These are phyloP conservation scores for Tachina grossa DNA, from an alignment of 2,888 invertebrate genomes.

Conservation along the genomic window DNA sequence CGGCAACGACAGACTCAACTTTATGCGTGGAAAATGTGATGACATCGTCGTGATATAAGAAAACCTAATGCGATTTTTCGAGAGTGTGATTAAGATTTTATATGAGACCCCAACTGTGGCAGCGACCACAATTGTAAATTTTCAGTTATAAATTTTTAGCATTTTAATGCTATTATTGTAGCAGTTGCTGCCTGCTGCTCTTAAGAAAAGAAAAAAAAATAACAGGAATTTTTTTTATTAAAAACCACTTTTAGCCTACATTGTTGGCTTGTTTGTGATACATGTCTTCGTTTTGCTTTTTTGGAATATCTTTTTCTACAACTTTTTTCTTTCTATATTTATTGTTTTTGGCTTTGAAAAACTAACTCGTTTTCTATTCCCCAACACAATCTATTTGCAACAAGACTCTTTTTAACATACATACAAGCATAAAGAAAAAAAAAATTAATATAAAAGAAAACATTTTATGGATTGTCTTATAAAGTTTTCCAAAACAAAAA, in stretches of 20 bases:
- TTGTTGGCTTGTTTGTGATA: slow-evolving; percentile 57
- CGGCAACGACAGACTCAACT: slow-evolving; percentile 62
- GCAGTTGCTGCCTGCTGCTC: slow-evolving; percentile 28
- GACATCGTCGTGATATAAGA: slow-evolving; percentile 81
- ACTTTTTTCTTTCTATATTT: slow-evolving; percentile 25
- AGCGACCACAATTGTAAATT: slow-evolving; percentile 36
- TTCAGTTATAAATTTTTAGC: slow-evolving; percentile 45
- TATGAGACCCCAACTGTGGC: slow-evolving; percentile 76
- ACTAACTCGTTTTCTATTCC: slow-evolving; percentile 57
- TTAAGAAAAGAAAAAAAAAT: neutral
- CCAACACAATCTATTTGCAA: slow-evolving; percentile 47
- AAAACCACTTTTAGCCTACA: slow-evolving; percentile 45
- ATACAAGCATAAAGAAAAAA: slow-evolving; percentile 21
- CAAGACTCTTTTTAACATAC: slow-evolving; percentile 41
- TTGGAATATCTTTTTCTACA: slow-evolving; percentile 33
- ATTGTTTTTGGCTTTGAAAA: slow-evolving; percentile 56
- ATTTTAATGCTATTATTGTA: slow-evolving; percentile 32
- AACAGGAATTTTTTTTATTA: slow-evolving; percentile 61
- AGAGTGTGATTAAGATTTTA: slow-evolving; percentile 80
- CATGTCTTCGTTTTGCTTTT: slow-evolving; percentile 17
- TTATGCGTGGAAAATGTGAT: slow-evolving; percentile 75
- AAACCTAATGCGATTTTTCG: slow-evolving; percentile 82
- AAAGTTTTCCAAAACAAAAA: slow-evolving; percentile 62
- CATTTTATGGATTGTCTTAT: slow-evolving; percentile 64
- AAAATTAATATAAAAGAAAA: slow-evolving; percentile 16